Evolutionary conservation across 2,888 invertebrate genomes (phyloP).

Genomic region (Acleris holmiana): DNA sequence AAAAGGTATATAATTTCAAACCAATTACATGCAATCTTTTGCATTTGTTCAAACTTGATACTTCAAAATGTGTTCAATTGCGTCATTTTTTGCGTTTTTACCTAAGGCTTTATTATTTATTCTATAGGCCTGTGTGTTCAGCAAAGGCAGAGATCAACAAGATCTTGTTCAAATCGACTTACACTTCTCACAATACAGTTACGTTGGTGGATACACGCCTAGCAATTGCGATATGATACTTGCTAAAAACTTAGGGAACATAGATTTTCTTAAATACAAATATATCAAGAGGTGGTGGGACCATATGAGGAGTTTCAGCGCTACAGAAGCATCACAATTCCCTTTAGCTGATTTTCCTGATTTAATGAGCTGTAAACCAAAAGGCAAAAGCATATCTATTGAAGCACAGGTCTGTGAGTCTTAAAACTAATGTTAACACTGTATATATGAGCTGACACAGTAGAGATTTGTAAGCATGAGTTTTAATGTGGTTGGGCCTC

Average conservation of each 20-base stretch:
- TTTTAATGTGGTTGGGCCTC: constrained; percentile 51
- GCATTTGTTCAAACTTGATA: constrained; percentile 7
- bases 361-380: constrained; percentile 49
- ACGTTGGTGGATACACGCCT: constrained; percentile 82
- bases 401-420: constrained; percentile 65
- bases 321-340: constrained; percentile 76
- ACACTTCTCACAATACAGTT: constrained; percentile 82
- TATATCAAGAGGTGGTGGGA: constrained; percentile 85
- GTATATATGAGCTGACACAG: constrained; percentile 37
- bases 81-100: constrained; percentile 14
- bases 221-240: constrained; percentile 77
- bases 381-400: constrained; percentile 53
- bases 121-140: constrained; percentile 59
- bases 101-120: constrained; percentile 37
- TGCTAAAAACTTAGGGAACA: constrained; percentile 59
- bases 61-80: constrained; percentile 9
- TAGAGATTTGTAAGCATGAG: constrained; percentile 32
- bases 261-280: constrained; percentile 67
- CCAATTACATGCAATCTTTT: constrained; percentile 4
- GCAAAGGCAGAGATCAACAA: constrained; percentile 43
- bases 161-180: constrained; percentile 66
- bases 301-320: constrained; percentile 85
- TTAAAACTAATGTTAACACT: constrained; percentile 25
- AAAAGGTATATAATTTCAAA: constrained; percentile 84
- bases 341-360: constrained; percentile 55